Conservation (phyloP, 2,888 invertebrate species). For the Nomada ruficornis region DNA sequence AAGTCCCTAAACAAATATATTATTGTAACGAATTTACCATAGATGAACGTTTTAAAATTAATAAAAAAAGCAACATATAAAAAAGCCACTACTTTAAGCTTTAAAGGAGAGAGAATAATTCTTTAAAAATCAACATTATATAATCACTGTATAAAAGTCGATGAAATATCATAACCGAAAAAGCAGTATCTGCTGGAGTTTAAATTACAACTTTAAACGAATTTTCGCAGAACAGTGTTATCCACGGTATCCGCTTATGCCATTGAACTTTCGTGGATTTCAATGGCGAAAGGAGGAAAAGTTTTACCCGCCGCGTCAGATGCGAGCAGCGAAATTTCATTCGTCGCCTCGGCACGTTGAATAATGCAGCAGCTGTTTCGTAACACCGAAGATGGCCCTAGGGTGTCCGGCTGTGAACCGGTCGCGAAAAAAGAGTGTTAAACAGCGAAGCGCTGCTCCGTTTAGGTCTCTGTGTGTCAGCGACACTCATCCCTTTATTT, state of each 20-base stretch:
- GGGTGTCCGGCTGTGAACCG: conserved; percentile 31
- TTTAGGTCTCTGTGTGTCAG: conserved; percentile 45
- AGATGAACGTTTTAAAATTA: too few relatives aligned
- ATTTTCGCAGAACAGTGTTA: background rate
- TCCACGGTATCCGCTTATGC: background rate
- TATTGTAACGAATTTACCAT: too few relatives aligned
- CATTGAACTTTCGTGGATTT: conserved; percentile 37
- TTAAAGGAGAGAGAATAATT: background rate
- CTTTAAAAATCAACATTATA: background rate
- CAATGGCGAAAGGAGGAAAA: conserved; percentile 37
- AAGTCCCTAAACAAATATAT: too few relatives aligned
- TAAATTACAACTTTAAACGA: conserved; percentile 6
- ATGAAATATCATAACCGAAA: background rate
- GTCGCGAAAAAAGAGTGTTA: conserved; percentile 52
- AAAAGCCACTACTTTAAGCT: background rate
- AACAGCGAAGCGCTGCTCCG: conserved; percentile 47
- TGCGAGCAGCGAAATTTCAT: conserved; percentile 53
- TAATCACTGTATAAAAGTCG: background rate
- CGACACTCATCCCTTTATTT: conserved; percentile 63
- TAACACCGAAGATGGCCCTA: conserved; percentile 39
- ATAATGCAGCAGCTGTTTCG: conserved; percentile 63
- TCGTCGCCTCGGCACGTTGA: conserved; percentile 56
- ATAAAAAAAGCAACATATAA: background rate
- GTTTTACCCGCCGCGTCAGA: conserved; percentile 39
- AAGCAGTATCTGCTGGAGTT: background rate